Conservation (phyloP, 1,140 invertebrate species). For the Zaprionus ornatus region DNA sequence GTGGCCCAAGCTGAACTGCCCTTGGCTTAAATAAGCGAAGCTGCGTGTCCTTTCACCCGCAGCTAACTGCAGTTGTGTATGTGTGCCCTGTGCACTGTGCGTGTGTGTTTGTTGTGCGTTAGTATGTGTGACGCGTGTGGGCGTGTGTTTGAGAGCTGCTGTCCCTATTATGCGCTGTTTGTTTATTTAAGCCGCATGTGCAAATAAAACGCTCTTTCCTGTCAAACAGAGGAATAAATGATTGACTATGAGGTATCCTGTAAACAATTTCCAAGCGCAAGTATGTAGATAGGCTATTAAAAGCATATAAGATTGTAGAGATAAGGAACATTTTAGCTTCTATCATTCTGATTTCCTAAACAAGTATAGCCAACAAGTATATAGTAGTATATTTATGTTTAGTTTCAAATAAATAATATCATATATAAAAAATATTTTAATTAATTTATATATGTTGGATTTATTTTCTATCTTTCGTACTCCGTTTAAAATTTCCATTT, state of each 20-base stretch:
- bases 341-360: no score
- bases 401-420: no score
- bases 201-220: constrained; percentile 40
- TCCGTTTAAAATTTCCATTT: neutral
- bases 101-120: neutral
- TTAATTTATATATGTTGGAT: neutral
- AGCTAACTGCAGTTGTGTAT: constrained; percentile 41
- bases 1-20: constrained; percentile 19
- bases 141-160: constrained; percentile 17
- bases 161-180: constrained; percentile 34
- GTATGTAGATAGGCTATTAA: neutral
- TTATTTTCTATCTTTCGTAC: neutral
- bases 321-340: no score
- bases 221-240: constrained; percentile 7
- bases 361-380: no score
- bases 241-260: neutral
- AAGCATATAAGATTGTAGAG: neutral
- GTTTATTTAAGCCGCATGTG: constrained; percentile 60
- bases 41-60: constrained; percentile 35
- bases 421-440: no score
- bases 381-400: no score
- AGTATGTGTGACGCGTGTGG: no score
- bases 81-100: neutral
- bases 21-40: constrained; percentile 40
- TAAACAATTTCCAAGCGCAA: neutral